A percentile compares a stretch with the other conserved stretches of the same genome.
Conservation (phyloP, 2,113 vertebrate species). For the Actenoides lindsayi region DNA sequence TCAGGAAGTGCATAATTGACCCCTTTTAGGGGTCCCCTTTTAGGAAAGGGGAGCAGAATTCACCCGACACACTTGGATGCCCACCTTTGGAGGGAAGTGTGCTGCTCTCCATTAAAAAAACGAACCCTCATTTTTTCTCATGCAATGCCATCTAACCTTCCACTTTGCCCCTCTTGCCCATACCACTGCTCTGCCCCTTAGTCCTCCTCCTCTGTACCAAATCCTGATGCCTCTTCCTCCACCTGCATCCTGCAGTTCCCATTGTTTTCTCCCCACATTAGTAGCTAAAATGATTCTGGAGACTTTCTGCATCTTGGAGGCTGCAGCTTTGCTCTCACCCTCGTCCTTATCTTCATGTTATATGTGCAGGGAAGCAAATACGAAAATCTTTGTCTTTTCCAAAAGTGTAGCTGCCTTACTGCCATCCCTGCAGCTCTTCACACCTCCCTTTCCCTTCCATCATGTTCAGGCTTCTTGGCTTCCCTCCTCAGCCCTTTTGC, state of each 20-base stretch:
- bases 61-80: neutral
- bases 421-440: neutral
- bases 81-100: neutral
- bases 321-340: neutral
- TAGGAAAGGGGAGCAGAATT: neutral
- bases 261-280: neutral
- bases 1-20: neutral
- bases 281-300: neutral
- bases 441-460: neutral
- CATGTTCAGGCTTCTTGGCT: neutral
- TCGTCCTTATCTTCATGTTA: neutral
- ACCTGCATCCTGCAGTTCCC: neutral
- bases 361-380: neutral
- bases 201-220: neutral
- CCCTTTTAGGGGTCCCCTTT: neutral
- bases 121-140: neutral
- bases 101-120: neutral
- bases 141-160: neutral
- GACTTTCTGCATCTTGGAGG: neutral
- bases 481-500: neutral
- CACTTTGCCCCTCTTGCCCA: neutral
- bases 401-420: neutral
- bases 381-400: neutral
- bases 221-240: neutral
- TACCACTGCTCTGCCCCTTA: neutral